phyloP scores from a whole-genome alignment of 2,888 invertebrate genomes.

The Drosophila peninsularis region DNA sequence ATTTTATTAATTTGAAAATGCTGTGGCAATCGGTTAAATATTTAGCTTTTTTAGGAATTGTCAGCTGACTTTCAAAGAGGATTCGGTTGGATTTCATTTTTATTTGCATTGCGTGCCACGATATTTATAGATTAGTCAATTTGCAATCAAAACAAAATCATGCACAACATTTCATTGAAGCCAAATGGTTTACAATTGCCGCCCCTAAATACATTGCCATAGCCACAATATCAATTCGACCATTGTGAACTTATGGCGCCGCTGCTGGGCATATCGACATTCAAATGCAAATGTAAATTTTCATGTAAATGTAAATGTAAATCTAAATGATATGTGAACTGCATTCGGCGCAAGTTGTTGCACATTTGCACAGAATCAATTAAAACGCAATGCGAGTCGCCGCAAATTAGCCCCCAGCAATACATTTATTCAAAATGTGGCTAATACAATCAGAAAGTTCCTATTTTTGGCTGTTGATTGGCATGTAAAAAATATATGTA shows the following conservation, averaged over 20 bases:
- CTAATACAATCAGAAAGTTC: slow-evolving; percentile 2
- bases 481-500: too few relatives aligned
- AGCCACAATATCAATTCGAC: neutral
- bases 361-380: slow-evolving; percentile 62
- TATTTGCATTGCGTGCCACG: slow-evolving; percentile 15
- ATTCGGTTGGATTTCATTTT: neutral
- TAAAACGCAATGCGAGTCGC: slow-evolving; percentile 50
- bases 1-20: too few relatives aligned
- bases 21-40: too few relatives aligned
- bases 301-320: slow-evolving; percentile 3
- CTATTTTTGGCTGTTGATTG: neutral
- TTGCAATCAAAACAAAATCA: slow-evolving; percentile 11
- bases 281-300: slow-evolving; percentile 16
- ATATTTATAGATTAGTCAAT: slow-evolving; percentile 33
- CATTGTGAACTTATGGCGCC: slow-evolving; percentile 9
- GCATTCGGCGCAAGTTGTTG: slow-evolving; percentile 23
- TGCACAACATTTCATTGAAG: slow-evolving; percentile 2
- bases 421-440: slow-evolving; percentile 11
- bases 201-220: slow-evolving; percentile 33
- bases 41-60: too few relatives aligned
- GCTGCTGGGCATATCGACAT: slow-evolving; percentile 10
- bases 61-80: too few relatives aligned
- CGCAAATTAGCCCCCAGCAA: slow-evolving; percentile 25
- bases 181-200: slow-evolving; percentile 32
- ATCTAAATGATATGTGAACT: slow-evolving; percentile 35